phyloP scores from a whole-genome alignment of 2,797 vertebrate species.

The Poecilia velifera region DNA sequence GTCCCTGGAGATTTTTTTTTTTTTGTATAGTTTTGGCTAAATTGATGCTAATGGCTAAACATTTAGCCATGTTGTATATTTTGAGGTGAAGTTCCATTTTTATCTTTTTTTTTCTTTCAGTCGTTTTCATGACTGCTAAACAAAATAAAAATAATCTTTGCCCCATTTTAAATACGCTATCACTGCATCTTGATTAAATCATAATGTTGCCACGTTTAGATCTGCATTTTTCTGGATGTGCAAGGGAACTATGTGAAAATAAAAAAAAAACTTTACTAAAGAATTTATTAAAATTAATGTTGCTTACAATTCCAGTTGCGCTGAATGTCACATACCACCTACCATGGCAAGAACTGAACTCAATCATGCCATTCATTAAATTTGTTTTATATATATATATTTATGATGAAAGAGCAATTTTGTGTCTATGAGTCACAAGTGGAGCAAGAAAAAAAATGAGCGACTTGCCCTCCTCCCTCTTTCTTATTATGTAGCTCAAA shows the following conservation, averaged over 20 bases:
- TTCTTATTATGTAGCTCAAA: too few species aligned
- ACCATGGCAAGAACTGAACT: neutral
- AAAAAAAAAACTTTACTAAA: neutral
- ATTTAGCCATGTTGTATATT: neutral
- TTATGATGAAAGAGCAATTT: neutral
- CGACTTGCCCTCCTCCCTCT: too few species aligned
- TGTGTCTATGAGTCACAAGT: neutral
- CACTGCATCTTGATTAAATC: neutral
- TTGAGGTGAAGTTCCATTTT: neutral
- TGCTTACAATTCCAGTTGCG: neutral
- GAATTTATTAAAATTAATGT: neutral
- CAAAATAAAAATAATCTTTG: neutral
- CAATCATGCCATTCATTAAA: neutral
- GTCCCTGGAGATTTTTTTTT: neutral
- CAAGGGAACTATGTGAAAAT: neutral
- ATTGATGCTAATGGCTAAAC: neutral
- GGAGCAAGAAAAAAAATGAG: too few species aligned
- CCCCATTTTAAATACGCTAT: neutral
- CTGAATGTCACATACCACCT: neutral
- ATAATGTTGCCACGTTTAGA: neutral
- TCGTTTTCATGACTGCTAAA: neutral
- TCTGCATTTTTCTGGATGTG: neutral
- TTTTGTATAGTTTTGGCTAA: neutral
- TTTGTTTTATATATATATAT: neutral
- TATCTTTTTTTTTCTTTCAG: neutral